Conservation (phyloP, 2,797 vertebrate species). For the Hypotaenidia philippensis region DNA sequence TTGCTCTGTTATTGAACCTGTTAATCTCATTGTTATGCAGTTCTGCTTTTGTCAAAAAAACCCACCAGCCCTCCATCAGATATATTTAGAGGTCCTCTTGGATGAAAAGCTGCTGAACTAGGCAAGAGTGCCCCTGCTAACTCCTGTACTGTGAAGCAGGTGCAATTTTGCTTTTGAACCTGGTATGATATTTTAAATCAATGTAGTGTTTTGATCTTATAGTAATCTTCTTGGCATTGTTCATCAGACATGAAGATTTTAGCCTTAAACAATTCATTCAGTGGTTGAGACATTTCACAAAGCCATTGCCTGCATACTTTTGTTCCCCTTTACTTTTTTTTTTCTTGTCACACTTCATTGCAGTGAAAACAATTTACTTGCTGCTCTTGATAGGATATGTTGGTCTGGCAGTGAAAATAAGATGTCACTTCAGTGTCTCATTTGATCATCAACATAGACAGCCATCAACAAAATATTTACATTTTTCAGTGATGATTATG, state of each 20-base stretch:
- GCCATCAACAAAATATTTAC: constrained; percentile 63
- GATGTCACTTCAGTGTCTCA: constrained; percentile 37
- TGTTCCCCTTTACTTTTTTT: neutral
- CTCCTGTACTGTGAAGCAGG: neutral
- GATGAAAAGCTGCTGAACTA: neutral
- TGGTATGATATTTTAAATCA: neutral
- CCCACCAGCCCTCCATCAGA: neutral
- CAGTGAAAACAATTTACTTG: constrained; percentile 35
- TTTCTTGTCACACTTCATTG: constrained; percentile 29
- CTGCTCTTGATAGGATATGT: neutral
- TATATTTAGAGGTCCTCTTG: neutral
- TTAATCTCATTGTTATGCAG: neutral
- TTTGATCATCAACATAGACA: constrained; percentile 55
- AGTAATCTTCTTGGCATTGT: neutral
- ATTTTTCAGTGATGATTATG: constrained; percentile 55
- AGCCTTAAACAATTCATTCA: neutral
- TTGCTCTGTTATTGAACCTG: neutral
- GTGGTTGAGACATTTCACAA: neutral
- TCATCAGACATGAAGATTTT: neutral
- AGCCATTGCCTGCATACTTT: neutral
- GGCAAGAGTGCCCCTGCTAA: neutral
- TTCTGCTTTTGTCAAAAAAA: neutral
- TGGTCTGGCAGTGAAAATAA: constrained; percentile 40
- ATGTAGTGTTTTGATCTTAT: neutral
- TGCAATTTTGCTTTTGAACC: neutral